Evolutionary conservation across 2,113 vertebrate species (phyloP), one percentile per base, ranked within the genome.

Genomic region (Tachysurus fulvidraco): DNA sequence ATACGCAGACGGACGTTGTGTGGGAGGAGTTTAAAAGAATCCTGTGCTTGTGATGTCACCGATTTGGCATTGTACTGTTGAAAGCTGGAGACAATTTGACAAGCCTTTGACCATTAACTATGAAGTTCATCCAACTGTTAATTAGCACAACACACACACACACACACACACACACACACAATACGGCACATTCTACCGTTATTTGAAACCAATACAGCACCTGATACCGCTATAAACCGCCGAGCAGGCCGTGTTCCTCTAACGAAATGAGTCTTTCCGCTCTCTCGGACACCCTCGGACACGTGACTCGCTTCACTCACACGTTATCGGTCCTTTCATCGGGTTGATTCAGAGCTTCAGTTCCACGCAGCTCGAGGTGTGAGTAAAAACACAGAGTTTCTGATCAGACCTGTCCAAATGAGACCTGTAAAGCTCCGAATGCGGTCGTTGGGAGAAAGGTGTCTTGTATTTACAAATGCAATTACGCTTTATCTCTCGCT

Each of bases 381-480:
- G 55, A 46, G 55, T 62, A 4, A 64, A 46, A 62, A 52, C 44
- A 21, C 25, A 8, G 17, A 50, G 9, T 67, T n/a, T 81, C 3
- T 17, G 59, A 81, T 69, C 77, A 87, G 79, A 78, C 83, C 65
- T 44, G 65, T 73, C 85, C 73, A 85, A 82, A 84, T 81, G 81
- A 87, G 81, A 81, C 36, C 23, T 54, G 80, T 46, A 81, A 67
- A 91, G 23, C 87, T 55, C 59, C 10, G 60, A 78, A 85, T 85
- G 81, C 83, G 54, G 77, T 36, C 67, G 82, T 23, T 21, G 52
- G 6, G 6, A 28, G 67, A 87, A 60, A 85, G 60, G 83, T 90
- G 88, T 86, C 88, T 85, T 55, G 74, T 90, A 85, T 89, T 90
- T 89, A 85, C 90, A 89, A 88, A 89, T 54, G 78, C 85, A 90